Percentiles rank a stretch among this genome's conserved stretches.
These are phyloP conservation scores for Poliocrania exsul DNA, from an alignment of 2,797 vertebrate species.

Conservation along the genomic window DNA sequence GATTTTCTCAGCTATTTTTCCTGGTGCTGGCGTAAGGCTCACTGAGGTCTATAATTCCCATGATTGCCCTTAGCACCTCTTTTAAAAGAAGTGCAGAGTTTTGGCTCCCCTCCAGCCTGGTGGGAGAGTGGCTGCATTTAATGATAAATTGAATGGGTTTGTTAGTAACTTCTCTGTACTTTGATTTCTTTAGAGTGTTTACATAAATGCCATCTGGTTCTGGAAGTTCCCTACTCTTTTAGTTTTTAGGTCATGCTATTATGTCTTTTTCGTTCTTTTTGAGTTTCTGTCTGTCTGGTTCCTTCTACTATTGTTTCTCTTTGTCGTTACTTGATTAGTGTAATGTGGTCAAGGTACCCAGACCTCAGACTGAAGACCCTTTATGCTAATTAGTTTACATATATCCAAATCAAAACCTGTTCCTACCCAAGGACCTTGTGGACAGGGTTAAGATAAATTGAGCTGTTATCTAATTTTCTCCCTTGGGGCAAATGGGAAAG, in stretches of 20 bases:
- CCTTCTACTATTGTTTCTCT: background rate
- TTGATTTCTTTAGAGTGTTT: conserved; percentile 5
- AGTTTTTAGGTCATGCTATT: background rate
- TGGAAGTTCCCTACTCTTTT: background rate
- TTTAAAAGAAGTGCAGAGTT: conserved; percentile 57
- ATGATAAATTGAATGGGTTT: conserved; percentile 69
- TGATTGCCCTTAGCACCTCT: conserved; percentile 76
- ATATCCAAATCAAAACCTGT: background rate
- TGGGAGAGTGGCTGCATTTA: conserved; percentile 57
- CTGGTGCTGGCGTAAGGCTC: conserved; percentile 73
- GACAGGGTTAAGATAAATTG: background rate
- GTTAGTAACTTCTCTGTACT: conserved; percentile 29
- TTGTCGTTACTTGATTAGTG: background rate
- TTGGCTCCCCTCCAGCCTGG: conserved; percentile 65
- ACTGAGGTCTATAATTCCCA: conserved; percentile 74
- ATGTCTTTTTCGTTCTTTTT: background rate
- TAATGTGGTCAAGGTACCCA: background rate
- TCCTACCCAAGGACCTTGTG: background rate
- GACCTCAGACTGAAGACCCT: background rate
- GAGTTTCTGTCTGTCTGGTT: background rate
- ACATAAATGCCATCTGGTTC: background rate
- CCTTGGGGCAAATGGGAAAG: background rate
- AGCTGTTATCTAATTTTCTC: background rate
- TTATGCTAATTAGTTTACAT: background rate
- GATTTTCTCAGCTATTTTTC: conserved; percentile 73